Base-by-base conservation (phyloP, 2,888 invertebrate genomes). In the Drosophila kuntzei region DNA sequence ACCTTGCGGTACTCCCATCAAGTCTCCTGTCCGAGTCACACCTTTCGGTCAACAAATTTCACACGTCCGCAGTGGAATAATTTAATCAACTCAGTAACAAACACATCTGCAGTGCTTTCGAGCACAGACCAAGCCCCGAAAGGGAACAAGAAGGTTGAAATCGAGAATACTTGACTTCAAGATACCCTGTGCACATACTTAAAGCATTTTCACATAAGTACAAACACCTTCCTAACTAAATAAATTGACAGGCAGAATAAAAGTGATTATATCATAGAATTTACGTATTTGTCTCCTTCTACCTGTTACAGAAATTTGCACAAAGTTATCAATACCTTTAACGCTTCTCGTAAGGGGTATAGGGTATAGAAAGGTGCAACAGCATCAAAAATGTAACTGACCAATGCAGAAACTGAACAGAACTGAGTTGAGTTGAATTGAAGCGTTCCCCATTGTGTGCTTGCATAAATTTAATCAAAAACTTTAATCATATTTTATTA, bases 401-500 rank as follows among this genome's bases (percentile, higher is more conserved):
- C 75, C 76, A 68, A 18, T 49, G 63, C 75, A 61, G 63, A 43
- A 41, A 54, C 16, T 18, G 46, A 46, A 60, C 58, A 36, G 34
- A 55, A 44, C 18, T 27, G 55, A 61, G 55, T 22, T 27, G 55
- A 61, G 55, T 22, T 44, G 55, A 44, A 55, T 44, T 55, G 55
- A 55, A 55, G 47, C 47, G 57, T 54, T 70, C 61, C 65, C 65
- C 66, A 64, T 67, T 76, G 79, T 73, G 85, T 76, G 72, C 80
- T 74, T 79, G 85, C 85, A 86, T 86, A 86, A 86, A 86, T 86
- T 86, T 86, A 86, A 88, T 88, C 86, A 86, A 88, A 88, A 86
- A 86, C 86, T 86, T 86, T 86, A 86, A 86, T 87, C 86, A 86
- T 86, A 88, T 87, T 86, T 86, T 86, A 84, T 88, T 87, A 87